Conservation (phyloP, 2,888 invertebrate species). For the Drosophila pegasa region DNA sequence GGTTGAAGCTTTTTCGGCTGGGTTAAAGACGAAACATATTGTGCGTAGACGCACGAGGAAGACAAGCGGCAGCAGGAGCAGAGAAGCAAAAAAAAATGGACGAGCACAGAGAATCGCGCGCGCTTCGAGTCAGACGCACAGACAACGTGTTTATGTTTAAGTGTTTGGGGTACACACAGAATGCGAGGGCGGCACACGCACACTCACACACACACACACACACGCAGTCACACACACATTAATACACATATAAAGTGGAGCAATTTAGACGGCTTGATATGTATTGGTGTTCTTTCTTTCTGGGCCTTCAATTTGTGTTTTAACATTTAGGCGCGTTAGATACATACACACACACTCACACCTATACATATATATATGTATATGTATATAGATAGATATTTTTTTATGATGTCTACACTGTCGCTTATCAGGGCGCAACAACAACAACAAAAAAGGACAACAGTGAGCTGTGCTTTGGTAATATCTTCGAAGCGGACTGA, state of each 20-base stretch:
- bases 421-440: conserved; percentile 63
- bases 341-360: conserved; percentile 30
- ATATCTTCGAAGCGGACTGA: conserved; percentile 48
- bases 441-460: conserved; percentile 26
- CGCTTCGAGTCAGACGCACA: conserved; percentile 45
- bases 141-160: conserved; percentile 77
- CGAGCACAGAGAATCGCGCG: conserved; percentile 33
- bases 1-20: conserved; percentile 65
- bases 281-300: conserved; percentile 52
- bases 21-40: conserved; percentile 80
- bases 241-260: conserved; percentile 60
- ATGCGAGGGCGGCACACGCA: conserved; percentile 40
- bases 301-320: conserved; percentile 68
- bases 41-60: conserved; percentile 68
- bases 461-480: conserved; percentile 45
- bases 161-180: conserved; percentile 64
- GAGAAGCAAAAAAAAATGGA: conserved; percentile 54
- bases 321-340: conserved; percentile 57
- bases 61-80: conserved; percentile 17
- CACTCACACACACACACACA: conserved; percentile 26
- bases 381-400: background rate
- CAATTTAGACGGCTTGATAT: conserved; percentile 68
- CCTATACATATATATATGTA: background rate
- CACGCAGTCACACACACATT: conserved; percentile 20
- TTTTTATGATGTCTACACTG: conserved; percentile 77